Conservation (phyloP, 1,140 invertebrate species). For the Drosophila pectinifera region DNA sequence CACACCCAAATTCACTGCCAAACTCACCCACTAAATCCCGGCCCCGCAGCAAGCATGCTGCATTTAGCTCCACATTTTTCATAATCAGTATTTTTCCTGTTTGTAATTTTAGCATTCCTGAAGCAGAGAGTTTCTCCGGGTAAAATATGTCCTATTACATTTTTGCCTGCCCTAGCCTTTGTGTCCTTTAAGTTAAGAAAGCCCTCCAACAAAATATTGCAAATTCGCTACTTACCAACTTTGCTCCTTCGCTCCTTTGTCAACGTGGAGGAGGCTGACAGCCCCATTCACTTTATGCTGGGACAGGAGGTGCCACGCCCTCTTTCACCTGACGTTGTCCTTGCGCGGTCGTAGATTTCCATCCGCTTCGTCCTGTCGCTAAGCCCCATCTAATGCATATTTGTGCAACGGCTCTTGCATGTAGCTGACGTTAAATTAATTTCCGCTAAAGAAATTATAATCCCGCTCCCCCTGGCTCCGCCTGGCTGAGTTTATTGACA, state of each 20-base stretch:
- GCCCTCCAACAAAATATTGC: constrained; percentile 44
- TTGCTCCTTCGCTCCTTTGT: constrained; percentile 44
- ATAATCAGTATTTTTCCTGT: constrained; percentile 9
- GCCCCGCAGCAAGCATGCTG: constrained; percentile 54
- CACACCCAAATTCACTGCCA: constrained; percentile 8
- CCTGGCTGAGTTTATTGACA: constrained; percentile 59
- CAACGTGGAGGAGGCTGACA: constrained; percentile 52
- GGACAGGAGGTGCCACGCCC: constrained; percentile 4
- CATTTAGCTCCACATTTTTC: constrained; percentile 55
- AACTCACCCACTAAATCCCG: constrained; percentile 51
- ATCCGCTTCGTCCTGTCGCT: constrained; percentile 43
- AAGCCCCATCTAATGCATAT: constrained; percentile 77
- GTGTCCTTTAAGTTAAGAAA: constrained; percentile 33
- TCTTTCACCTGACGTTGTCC: constrained; percentile 28
- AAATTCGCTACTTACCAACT: constrained; percentile 51
- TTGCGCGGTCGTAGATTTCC: constrained; percentile 43
- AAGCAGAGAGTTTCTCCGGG: constrained; percentile 22
- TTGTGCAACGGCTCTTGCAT: constrained; percentile 68
- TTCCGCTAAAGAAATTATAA: constrained; percentile 75
- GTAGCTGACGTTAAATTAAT: constrained; percentile 80
- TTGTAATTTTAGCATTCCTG: constrained; percentile 23
- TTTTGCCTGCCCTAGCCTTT: constrained; percentile 27
- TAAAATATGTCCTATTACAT: constrained; percentile 71
- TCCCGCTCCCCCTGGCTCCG: constrained; percentile 14
- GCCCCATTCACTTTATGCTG: constrained; percentile 27